These are phyloP conservation scores for Metellina segmentata DNA, from an alignment of 2,888 invertebrate species.

Conservation along the genomic window DNA sequence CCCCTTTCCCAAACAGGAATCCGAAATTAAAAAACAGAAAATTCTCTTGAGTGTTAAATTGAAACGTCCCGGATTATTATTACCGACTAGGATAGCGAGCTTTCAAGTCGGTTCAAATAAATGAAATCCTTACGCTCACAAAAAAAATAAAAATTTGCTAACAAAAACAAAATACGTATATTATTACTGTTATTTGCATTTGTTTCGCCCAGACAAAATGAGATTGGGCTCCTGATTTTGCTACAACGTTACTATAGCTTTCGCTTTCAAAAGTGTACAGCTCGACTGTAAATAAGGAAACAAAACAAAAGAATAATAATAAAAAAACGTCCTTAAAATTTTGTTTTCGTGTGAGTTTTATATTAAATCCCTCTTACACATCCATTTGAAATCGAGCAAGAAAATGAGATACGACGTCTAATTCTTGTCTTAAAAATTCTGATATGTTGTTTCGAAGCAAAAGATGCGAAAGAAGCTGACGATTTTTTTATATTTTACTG, in stretches of 20 bases:
- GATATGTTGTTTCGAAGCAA: neutral
- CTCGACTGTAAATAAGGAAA: slow-evolving; percentile 13
- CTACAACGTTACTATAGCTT: neutral
- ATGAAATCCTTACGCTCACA: slow-evolving; percentile 18
- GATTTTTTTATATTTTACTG: neutral
- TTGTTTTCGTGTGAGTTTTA: slow-evolving; percentile 18
- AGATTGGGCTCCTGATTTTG: slow-evolving; percentile 40
- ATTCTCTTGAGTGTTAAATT: slow-evolving; percentile 39
- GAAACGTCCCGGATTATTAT: slow-evolving; percentile 50
- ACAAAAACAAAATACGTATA: slow-evolving; percentile 32
- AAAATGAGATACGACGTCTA: neutral
- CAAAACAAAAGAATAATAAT: neutral
- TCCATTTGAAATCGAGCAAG: neutral
- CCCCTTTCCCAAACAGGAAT: neutral
- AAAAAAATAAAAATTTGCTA: neutral
- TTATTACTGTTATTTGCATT: slow-evolving; percentile 60
- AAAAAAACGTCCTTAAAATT: neutral
- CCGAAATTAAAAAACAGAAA: slow-evolving; percentile 41
- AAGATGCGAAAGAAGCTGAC: neutral
- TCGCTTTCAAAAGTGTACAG: neutral
- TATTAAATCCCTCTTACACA: slow-evolving; percentile 22
- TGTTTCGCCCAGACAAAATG: slow-evolving; percentile 44
- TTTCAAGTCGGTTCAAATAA: slow-evolving; percentile 15
- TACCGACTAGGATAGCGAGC: slow-evolving; percentile 15
- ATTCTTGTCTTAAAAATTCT: neutral